phyloP scores from a whole-genome alignment of 2,888 invertebrate genomes.

The Oscheius sp. region DNA sequence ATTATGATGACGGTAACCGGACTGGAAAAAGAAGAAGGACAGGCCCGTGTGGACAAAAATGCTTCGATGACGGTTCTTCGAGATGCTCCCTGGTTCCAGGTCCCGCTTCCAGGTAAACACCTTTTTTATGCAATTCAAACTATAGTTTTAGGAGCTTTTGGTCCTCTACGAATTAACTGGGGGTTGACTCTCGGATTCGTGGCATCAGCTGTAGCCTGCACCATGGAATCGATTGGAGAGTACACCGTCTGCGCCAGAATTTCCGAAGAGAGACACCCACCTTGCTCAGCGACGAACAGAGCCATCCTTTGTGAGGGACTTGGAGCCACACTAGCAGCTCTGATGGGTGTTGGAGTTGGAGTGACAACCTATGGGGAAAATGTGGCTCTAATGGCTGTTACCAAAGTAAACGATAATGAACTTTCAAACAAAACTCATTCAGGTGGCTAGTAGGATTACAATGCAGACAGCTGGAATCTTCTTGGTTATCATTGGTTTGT shows the following conservation, averaged over 20 bases:
- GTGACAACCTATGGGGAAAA: conserved; percentile 68
- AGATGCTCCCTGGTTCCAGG: conserved; percentile 63
- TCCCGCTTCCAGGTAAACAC: conserved; percentile 62
- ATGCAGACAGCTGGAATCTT: conserved; percentile 65
- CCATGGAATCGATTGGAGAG: conserved; percentile 65
- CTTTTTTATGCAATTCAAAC: not conserved
- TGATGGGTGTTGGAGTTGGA: conserved; percentile 63
- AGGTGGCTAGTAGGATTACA: conserved; percentile 65
- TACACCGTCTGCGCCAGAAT: conserved; percentile 55
- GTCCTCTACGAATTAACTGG: conserved; percentile 48
- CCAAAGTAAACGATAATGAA: conserved; percentile 35
- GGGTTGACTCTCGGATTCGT: conserved; percentile 61
- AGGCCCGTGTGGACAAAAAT: conserved; percentile 63
- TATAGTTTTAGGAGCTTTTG: conserved; percentile 54
- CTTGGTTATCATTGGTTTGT: conserved; percentile 60
- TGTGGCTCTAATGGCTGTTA: conserved; percentile 64
- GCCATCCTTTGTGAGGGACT: conserved; percentile 60
- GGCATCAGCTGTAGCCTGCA: conserved; percentile 61
- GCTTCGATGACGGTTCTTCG: conserved; percentile 51
- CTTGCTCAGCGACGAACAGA: conserved; percentile 49
- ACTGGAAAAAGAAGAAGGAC: conserved; percentile 49
- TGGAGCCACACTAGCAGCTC: conserved; percentile 56
- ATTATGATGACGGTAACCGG: conserved; percentile 56
- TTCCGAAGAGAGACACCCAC: conserved; percentile 54
- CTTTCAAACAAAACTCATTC: not conserved